These are phyloP conservation scores for Phrynocephalus forsythii DNA, from an alignment of 2,797 vertebrate genomes.

Conservation along the genomic window DNA sequence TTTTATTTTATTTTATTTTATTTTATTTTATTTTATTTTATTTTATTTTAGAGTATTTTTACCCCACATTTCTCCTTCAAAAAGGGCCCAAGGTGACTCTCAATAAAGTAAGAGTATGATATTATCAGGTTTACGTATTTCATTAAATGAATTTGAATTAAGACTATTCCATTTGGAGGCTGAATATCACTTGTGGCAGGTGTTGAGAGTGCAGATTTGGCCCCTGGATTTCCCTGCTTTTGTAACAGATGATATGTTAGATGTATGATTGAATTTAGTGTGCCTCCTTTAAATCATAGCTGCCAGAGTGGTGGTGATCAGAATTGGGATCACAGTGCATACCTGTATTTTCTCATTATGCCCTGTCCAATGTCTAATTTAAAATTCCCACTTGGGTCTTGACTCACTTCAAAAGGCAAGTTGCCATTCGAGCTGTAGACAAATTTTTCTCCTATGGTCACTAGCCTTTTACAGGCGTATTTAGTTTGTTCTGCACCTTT, in stretches of 20 bases:
- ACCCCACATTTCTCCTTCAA: too few species aligned
- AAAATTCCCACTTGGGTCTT: neutral
- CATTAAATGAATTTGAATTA: slow-evolving; percentile 27
- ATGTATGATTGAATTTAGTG: neutral
- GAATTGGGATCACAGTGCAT: neutral
- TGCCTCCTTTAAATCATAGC: neutral
- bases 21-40: too few species aligned
- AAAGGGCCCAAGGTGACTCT: too few species aligned
- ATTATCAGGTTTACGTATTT: slow-evolving; percentile 48
- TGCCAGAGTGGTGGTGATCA: neutral
- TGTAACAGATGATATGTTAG: neutral
- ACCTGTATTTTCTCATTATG: neutral
- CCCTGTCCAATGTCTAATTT: neutral
- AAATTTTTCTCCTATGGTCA: neutral
- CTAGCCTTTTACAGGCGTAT: too few species aligned
- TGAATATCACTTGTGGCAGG: too few species aligned
- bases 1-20: too few species aligned
- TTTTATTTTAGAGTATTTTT: too few species aligned
- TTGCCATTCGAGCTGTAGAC: neutral
- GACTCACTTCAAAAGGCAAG: neutral
- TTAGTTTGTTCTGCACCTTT: neutral
- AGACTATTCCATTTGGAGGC: neutral
- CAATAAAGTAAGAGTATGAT: slow-evolving; percentile 42
- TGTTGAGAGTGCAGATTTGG: too few species aligned
- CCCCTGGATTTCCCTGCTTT: too few species aligned